phyloP scores from a whole-genome alignment of 2,888 invertebrate genomes.

The Phyllotreta striolata region DNA sequence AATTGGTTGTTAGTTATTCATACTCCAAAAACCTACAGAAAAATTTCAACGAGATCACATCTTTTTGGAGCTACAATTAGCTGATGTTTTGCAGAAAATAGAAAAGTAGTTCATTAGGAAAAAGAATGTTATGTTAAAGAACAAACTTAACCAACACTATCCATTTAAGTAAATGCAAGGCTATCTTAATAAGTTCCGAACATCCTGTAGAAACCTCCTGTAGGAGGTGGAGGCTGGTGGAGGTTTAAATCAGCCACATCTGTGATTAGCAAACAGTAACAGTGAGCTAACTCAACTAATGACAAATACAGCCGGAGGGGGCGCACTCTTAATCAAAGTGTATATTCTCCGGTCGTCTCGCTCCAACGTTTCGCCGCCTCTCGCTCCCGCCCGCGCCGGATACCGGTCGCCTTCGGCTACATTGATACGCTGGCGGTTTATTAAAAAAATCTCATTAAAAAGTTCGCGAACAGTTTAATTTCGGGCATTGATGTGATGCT shows the following conservation, averaged over 20 bases:
- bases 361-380: slow-evolving; percentile 1
- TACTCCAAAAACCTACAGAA: too few relatives aligned
- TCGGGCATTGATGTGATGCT: slow-evolving; percentile 4
- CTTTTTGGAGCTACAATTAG: too few relatives aligned
- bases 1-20: too few relatives aligned
- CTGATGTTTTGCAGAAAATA: too few relatives aligned
- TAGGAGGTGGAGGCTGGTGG: too few relatives aligned
- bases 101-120: too few relatives aligned
- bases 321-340: slow-evolving; percentile 59
- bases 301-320: slow-evolving; percentile 59
- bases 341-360: slow-evolving; percentile 24
- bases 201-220: slow-evolving; percentile 1
- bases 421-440: slow-evolving; percentile 52
- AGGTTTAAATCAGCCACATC: slow-evolving; percentile 56
- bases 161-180: too few relatives aligned
- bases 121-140: too few relatives aligned
- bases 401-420: slow-evolving; percentile 50
- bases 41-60: too few relatives aligned
- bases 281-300: slow-evolving; percentile 60
- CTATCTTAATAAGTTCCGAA: neutral
- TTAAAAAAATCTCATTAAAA: slow-evolving; percentile 53
- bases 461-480: slow-evolving; percentile 39
- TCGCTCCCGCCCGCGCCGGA: slow-evolving; percentile 42
- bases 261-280: slow-evolving; percentile 62
- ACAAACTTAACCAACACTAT: too few relatives aligned